A percentile compares a stretch with the other conserved stretches of the same genome.
Evolutionary conservation across 2,888 invertebrate species (phyloP).

Genomic region (Atethmia centrago): DNA sequence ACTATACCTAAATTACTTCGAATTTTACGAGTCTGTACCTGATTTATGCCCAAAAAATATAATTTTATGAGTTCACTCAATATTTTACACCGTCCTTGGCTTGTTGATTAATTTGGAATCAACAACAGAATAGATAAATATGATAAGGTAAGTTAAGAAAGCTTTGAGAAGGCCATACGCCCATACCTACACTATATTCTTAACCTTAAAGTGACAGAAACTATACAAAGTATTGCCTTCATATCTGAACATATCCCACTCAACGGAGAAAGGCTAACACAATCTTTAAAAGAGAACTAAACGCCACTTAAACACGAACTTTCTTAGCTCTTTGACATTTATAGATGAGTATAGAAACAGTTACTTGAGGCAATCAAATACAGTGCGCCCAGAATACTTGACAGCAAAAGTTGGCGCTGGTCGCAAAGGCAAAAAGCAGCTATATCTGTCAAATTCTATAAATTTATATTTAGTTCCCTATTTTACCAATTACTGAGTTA

Average conservation of each 20-base stretch:
- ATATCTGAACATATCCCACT: conserved; percentile 16
- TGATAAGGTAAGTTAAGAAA: background rate
- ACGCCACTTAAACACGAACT: conserved; percentile 47
- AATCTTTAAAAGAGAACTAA: conserved; percentile 31
- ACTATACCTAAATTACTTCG: conserved; percentile 8
- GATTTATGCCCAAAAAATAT: conserved; percentile 11
- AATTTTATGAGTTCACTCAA: conserved; percentile 13
- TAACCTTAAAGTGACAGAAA: background rate
- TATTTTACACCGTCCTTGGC: conserved; percentile 29
- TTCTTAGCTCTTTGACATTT: conserved; percentile 2
- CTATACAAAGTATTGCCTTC: background rate
- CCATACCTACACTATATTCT: background rate
- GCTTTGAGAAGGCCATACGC: background rate
- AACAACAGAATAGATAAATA: background rate
- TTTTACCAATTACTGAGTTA: conserved; percentile 7
- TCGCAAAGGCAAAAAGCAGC: conserved; percentile 11
- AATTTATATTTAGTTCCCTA: conserved; percentile 13
- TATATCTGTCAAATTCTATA: conserved; percentile 18
- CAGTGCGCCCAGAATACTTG: conserved; percentile 19
- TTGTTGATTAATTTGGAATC: conserved; percentile 30
- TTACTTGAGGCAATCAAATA: background rate
- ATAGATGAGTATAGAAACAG: conserved; percentile 3
- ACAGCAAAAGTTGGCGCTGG: background rate
- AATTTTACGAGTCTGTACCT: conserved; percentile 33
- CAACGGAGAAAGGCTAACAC: conserved; percentile 1